Evolutionary conservation across 2,888 invertebrate species (phyloP), one percentile per base, ranked within the genome.

Genomic region (Phragmatobia fuliginosa): DNA sequence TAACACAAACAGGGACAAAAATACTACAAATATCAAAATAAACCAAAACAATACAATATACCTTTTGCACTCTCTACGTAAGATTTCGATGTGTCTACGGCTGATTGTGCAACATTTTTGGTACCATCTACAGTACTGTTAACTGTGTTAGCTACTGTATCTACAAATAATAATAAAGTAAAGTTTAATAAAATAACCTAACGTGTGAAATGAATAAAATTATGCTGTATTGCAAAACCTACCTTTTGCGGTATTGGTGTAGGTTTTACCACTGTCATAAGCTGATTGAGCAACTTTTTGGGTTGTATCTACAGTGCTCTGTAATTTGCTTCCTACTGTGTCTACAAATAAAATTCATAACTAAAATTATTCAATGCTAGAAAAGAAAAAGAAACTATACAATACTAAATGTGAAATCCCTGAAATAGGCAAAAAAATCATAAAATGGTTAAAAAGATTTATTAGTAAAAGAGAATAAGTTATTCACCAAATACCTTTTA

Each of bases 1-100:
- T 73, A 56, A 63, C 66, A 80, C 68, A 18, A 16, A 25, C 41
- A 59, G 63, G 52, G 25, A 36, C 56, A 62, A 25, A 67, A 61
- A 52, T 45, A 21, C 28, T 38, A 38, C 41, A 72, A 63, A 68
- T 33, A 64, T 4, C 38, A 71, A 73, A 68, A 2, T 70, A 59
- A 70, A 76, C 74, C 66, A 71, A 70, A 76, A 75, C 66, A 71
- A 68, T 62, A 58, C 67, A n/a, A n/a, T n/a, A 45, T 92, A 94
- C 92, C 92, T 93, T 91, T 92, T 21, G 90, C 90, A 75, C 84
- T 87, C 77, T 88, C 90, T 75, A 90, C 86, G 74, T 88, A 91
- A 49, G 84, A 76, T 82, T 90, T 92, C 52, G 89, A 86, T 1
- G 88, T 86, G 62, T 93, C 91, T 67, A 85, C 83, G 49, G 90